A percentile compares a stretch with the other conserved stretches of the same genome.
phyloP scores from a whole-genome alignment of 2,113 vertebrate genomes.

The Scomber japonicus region DNA sequence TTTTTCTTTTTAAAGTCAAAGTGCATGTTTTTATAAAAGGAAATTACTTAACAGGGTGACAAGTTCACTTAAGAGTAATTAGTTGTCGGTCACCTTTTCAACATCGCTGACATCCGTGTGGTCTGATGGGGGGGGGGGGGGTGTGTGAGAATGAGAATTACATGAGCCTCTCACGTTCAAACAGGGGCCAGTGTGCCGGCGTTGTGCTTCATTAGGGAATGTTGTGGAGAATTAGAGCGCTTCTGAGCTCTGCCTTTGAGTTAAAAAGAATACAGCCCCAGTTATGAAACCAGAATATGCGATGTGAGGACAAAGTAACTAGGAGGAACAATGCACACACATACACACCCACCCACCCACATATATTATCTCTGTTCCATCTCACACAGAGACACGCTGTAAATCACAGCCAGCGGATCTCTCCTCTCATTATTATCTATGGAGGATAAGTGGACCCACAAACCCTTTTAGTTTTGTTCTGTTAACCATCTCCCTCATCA shows the following conservation, averaged over 20 bases:
- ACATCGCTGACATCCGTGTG: not conserved
- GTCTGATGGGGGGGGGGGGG: no score
- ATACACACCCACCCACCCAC: not conserved
- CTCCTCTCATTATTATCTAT: constrained; percentile 26
- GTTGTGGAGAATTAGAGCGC: not conserved
- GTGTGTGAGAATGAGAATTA: not conserved
- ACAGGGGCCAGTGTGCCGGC: not conserved
- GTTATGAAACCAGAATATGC: constrained; percentile 29
- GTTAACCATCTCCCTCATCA: constrained; percentile 46
- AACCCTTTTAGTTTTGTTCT: constrained; percentile 53
- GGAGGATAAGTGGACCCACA: constrained; percentile 34
- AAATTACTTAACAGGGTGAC: not conserved
- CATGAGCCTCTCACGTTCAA: not conserved
- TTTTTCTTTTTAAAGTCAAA: no score
- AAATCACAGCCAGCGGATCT: constrained; percentile 29
- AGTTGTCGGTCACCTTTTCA: not conserved
- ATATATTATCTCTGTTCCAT: constrained; percentile 6
- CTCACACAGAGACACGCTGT: not conserved
- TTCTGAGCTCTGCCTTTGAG: constrained; percentile 5
- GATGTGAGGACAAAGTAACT: not conserved
- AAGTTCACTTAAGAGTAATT: not conserved
- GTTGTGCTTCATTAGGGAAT: constrained; percentile 10
- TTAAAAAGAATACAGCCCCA: constrained; percentile 1
- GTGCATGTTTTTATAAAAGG: not conserved
- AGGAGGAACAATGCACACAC: not conserved